Conservation (phyloP, 2,888 invertebrate genomes). For the Therioaphis trifolii region DNA sequence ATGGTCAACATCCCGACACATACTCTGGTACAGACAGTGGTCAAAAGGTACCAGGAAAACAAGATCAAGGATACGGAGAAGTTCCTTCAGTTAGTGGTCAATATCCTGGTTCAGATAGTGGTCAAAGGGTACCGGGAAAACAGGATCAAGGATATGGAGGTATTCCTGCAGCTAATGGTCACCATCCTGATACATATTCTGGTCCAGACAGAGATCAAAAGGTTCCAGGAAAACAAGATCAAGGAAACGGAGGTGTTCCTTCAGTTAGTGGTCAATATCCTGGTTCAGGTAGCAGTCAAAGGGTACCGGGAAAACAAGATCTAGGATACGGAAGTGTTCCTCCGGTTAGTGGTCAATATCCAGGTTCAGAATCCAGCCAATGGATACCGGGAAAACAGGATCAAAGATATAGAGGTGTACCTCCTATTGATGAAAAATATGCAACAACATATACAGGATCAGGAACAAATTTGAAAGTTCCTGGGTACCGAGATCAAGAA, state of each 20-base stretch:
- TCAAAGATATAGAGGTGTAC: neutral
- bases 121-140: neutral
- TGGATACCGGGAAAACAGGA: slow-evolving; percentile 45
- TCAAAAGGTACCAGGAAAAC: no score
- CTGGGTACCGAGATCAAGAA: neutral
- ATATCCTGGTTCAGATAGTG: neutral
- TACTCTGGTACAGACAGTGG: no score
- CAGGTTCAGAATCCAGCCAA: neutral
- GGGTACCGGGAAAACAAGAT: neutral
- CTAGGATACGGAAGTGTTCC: neutral
- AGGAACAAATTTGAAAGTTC: neutral
- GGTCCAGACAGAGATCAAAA: neutral
- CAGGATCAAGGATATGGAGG: slow-evolving; percentile 29
- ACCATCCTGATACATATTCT: no score
- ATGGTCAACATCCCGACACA: no score
- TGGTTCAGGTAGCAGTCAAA: slow-evolving; percentile 11
- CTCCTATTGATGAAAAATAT: neutral
- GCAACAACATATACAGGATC: no score
- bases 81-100: neutral
- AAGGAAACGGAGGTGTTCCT: neutral
- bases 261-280: neutral
- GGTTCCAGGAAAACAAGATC: neutral
- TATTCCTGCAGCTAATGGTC: neutral
- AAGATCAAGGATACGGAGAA: neutral
- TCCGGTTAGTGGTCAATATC: neutral